A percentile compares a stretch with the other conserved stretches of the same genome.
These are phyloP conservation scores for Mesembrinibis cayennensis DNA, from an alignment of 2,113 vertebrate genomes.

Conservation along the genomic window DNA sequence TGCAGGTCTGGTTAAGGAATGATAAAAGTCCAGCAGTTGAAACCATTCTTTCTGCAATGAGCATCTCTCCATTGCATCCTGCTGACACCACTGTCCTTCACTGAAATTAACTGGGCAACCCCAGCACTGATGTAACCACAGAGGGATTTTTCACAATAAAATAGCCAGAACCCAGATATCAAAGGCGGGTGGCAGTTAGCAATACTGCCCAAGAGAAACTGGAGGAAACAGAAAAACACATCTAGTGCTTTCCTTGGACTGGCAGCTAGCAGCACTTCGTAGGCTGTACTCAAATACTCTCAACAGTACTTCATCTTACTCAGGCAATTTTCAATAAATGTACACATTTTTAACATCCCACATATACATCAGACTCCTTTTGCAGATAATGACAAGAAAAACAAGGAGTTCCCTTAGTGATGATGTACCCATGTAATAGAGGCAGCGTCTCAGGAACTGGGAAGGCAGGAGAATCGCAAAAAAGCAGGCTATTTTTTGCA, in stretches of 20 bases:
- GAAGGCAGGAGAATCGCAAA: neutral
- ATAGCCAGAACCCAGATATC: neutral
- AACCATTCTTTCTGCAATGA: neutral
- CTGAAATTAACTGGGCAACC: neutral
- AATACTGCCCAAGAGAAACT: neutral
- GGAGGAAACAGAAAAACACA: neutral
- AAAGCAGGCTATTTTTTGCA: neutral
- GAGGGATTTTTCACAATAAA: neutral
- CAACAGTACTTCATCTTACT: neutral
- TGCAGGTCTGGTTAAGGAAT: neutral
- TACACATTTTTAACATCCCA: constrained; percentile 2
- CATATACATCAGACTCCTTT: neutral
- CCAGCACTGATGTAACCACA: neutral
- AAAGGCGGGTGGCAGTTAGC: neutral
- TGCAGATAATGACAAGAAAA: constrained; percentile 40
- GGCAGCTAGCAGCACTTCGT: neutral
- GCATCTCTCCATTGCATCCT: neutral
- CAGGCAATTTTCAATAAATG: constrained; percentile 29
- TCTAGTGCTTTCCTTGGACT: neutral
- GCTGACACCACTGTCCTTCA: neutral
- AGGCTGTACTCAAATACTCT: neutral
- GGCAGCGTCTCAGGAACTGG: neutral
- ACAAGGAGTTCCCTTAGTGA: constrained; percentile 45
- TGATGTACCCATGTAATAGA: constrained; percentile 9
- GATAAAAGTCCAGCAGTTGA: neutral